Conservation (phyloP, 2,888 invertebrate species). For the Ophonus ardosiacus region DNA sequence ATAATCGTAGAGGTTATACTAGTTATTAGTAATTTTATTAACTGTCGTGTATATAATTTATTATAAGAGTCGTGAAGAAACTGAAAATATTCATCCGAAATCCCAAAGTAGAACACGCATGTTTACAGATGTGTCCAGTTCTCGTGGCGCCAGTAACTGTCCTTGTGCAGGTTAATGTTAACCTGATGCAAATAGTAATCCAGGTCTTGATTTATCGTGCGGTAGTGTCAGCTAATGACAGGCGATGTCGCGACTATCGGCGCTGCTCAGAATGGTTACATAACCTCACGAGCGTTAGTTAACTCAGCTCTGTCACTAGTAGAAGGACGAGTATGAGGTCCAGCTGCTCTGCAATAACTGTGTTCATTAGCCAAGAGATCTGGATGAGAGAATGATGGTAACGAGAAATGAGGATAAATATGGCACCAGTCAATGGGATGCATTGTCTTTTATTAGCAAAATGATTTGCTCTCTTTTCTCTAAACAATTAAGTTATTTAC, state of each 20-base stretch:
- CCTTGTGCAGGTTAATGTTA: constrained; percentile 48
- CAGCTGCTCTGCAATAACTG: constrained; percentile 4
- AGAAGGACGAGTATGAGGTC: constrained; percentile 6
- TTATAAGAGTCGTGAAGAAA: too few species aligned
- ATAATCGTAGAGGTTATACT: neutral
- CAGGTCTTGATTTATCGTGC: constrained; percentile 45
- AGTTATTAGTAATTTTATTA: neutral
- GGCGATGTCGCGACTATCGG: constrained; percentile 31
- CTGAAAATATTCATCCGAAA: constrained; percentile 22
- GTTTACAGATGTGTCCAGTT: constrained; percentile 44
- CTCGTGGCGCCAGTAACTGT: constrained; percentile 51
- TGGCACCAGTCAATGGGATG: constrained; percentile 25
- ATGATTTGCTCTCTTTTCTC: constrained; percentile 15
- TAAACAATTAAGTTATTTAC: constrained; percentile 6
- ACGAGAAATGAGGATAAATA: constrained; percentile 5
- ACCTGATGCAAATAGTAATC: constrained; percentile 51
- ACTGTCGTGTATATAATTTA: neutral
- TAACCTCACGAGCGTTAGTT: constrained; percentile 8
- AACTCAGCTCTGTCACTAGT: neutral
- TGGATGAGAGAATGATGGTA: neutral
- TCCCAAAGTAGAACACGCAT: constrained; percentile 35
- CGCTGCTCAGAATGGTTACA: constrained; percentile 8
- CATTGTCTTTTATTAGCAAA: constrained; percentile 38
- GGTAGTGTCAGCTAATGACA: constrained; percentile 44
- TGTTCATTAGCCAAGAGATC: constrained; percentile 19